These are phyloP conservation scores for Acleris emargana DNA, from an alignment of 2,888 invertebrate genomes.

Conservation along the genomic window DNA sequence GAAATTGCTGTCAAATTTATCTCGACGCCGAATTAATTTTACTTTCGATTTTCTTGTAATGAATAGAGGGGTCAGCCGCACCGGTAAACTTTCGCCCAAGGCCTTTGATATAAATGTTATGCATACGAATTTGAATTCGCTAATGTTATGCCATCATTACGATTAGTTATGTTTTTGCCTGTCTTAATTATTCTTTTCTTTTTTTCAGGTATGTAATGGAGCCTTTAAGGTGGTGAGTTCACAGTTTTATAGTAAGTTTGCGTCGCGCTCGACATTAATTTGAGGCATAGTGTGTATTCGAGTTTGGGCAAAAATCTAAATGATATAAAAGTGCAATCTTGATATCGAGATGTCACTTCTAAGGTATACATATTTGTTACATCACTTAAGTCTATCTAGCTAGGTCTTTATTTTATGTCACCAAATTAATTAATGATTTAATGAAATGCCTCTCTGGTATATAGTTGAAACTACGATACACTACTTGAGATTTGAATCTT, in stretches of 20 bases:
- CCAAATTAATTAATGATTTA: no score
- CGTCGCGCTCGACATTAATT: neutral
- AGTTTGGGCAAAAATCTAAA: no score
- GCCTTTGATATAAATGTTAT: constrained; percentile 63
- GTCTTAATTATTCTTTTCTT: constrained; percentile 45
- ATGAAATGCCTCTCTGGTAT: no score
- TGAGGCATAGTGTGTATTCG: no score
- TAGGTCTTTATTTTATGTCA: no score
- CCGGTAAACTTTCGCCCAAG: constrained; percentile 71
- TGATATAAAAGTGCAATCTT: no score
- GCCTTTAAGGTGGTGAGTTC: constrained; percentile 28
- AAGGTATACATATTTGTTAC: no score
- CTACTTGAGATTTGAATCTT: no score
- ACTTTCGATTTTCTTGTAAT: constrained; percentile 78
- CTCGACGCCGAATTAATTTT: constrained; percentile 71
- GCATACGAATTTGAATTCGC: constrained; percentile 51
- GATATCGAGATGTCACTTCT: no score
- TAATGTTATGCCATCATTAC: constrained; percentile 55
- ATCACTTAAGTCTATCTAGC: no score
- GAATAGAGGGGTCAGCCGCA: constrained; percentile 72
- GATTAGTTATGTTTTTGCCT: constrained; percentile 40
- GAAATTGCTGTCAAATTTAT: constrained; percentile 64
- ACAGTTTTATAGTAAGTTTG: constrained; percentile 17
- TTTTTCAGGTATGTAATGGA: constrained; percentile 64
- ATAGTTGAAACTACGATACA: no score